Percentiles rank a stretch among this genome's conserved stretches.
phyloP scores from a whole-genome alignment of 2,113 vertebrate species.

The Danio rerio region DNA sequence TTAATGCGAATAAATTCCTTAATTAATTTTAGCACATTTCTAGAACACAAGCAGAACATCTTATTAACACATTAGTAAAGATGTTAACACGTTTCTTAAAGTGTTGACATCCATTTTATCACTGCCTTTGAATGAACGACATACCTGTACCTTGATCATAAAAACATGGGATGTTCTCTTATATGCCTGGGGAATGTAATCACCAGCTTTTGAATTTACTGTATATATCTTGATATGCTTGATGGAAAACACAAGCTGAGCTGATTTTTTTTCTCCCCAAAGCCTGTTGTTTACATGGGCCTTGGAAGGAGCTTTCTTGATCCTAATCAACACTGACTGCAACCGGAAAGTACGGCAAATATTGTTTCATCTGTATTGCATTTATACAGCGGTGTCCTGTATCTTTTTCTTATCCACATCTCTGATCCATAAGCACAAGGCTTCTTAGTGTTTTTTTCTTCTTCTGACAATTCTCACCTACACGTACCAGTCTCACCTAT shows the following conservation, averaged over 20 bases:
- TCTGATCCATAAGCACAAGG: neutral
- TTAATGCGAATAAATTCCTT: neutral
- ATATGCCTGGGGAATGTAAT: neutral
- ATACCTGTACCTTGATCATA: neutral
- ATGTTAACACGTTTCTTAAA: neutral
- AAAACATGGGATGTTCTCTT: neutral
- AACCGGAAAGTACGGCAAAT: constrained; percentile 38
- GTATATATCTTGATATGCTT: constrained; percentile 11
- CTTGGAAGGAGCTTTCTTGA: constrained; percentile 20
- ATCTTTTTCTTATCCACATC: neutral
- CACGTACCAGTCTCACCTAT: neutral
- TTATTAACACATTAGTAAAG: neutral
- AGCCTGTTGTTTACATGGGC: constrained; percentile 42
- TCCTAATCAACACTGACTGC: constrained; percentile 25
- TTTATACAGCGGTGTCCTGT: constrained; percentile 12
- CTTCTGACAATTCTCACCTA: neutral
- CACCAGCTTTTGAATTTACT: constrained; percentile 6
- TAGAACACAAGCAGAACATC: neutral
- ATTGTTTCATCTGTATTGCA: constrained; percentile 47
- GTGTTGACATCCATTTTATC: neutral
- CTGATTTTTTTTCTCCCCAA: constrained; percentile 12
- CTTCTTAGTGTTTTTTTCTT: neutral
- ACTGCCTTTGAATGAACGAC: neutral
- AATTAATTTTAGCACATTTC: neutral
- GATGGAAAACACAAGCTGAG: constrained; percentile 3